Conservation (phyloP, 37 sponge, comb jelly and placozoan species). For the Chondrilla cf. caribensis region DNA sequence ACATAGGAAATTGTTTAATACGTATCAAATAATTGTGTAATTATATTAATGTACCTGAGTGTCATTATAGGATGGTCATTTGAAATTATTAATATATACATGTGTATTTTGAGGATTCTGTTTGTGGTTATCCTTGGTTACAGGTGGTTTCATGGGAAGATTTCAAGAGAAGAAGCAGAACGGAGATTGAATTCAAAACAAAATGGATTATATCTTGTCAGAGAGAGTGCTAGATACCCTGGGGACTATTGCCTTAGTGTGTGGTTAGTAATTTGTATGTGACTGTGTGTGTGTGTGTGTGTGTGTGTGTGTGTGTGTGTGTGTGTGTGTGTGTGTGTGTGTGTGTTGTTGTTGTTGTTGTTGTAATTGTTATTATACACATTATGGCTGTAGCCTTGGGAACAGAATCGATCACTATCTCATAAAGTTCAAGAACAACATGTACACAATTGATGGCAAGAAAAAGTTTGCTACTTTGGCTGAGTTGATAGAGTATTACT, state of each 20-base stretch:
- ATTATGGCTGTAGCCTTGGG: slow-evolving; percentile 66
- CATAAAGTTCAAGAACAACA: slow-evolving; percentile 50
- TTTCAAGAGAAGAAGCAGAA: slow-evolving; percentile 42
- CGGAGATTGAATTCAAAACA: slow-evolving; percentile 18
- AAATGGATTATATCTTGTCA: slow-evolving; percentile 54
- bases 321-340: neutral
- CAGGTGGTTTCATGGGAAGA: slow-evolving; percentile 62
- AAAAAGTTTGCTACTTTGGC: slow-evolving; percentile 88
- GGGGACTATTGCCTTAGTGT: slow-evolving; percentile 63
- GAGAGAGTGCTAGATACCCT: slow-evolving; percentile 16
- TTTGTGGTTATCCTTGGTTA: no score
- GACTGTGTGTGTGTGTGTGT: neutral
- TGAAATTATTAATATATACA: no score
- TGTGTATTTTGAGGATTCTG: no score
- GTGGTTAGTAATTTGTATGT: slow-evolving; percentile 45
- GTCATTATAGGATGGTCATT: no score
- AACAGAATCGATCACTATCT: slow-evolving; percentile 88
- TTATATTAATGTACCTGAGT: no score
- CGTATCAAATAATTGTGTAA: no score
- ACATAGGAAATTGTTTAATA: no score
- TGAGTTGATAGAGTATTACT: slow-evolving; percentile 93
- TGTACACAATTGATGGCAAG: slow-evolving; percentile 89
- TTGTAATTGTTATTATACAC: neutral
- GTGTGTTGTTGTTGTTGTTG: neutral
- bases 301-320: slow-evolving; percentile 16